Evolutionary conservation across 2,113 vertebrate species (phyloP).

Genomic region (Nestor notabilis): DNA sequence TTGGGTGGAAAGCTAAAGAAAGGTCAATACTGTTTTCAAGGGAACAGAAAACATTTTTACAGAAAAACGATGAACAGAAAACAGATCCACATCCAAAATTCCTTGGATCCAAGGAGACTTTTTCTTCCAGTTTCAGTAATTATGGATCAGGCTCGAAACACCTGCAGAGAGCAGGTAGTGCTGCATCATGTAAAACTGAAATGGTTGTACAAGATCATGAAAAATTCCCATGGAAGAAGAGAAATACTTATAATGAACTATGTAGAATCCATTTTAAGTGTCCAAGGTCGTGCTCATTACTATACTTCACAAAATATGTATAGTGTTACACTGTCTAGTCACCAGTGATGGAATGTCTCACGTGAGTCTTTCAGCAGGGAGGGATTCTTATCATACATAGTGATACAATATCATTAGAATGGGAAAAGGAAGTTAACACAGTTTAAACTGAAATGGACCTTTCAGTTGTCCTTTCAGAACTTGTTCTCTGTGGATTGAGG

Average conservation of each 20-base stretch:
- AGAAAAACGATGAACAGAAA: not conserved
- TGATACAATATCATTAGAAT: not conserved
- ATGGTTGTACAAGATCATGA: not conserved
- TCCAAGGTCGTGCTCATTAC: not conserved
- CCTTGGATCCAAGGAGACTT: not conserved
- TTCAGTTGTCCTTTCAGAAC: not conserved
- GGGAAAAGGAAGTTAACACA: not conserved
- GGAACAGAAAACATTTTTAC: not conserved
- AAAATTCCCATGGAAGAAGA: not conserved
- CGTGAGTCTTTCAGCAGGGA: rapidly evolving
- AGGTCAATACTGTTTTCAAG: not conserved
- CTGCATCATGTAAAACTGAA: not conserved
- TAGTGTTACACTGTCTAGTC: too few relatives aligned
- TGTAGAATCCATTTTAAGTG: rapidly evolving
- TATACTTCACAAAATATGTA: not conserved
- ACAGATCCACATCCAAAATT: not conserved
- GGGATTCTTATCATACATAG: not conserved
- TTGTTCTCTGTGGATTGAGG: not conserved
- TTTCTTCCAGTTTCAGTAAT: not conserved
- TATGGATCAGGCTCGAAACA: not conserved
- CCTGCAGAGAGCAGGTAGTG: not conserved
- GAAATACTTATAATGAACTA: not conserved
- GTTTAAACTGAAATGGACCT: not conserved
- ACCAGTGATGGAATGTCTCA: not conserved
- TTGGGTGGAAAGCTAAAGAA: not conserved